Conservation (phyloP, 1,140 invertebrate species). For the Danaus melanippus region DNA sequence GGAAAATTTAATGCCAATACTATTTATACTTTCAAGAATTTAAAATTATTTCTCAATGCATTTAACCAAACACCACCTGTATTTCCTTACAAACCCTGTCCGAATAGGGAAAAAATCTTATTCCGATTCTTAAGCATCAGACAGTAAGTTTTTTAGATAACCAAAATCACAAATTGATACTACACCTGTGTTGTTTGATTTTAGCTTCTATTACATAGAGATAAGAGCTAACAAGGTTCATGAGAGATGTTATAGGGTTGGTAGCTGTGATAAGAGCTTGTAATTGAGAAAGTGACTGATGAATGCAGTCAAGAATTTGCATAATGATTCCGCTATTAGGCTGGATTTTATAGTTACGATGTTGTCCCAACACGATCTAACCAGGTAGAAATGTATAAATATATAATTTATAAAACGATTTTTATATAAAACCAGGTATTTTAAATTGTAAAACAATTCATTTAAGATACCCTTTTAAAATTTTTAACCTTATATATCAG, state of each 20-base stretch:
- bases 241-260: slow-evolving; percentile 25
- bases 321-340: slow-evolving; percentile 26
- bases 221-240: slow-evolving; percentile 15
- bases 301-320: slow-evolving; percentile 41
- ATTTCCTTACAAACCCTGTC: slow-evolving; percentile 17
- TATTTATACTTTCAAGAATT: not conserved
- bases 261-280: slow-evolving; percentile 47
- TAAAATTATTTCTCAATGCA: slow-evolving; percentile 5
- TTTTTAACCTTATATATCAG: too few relatives aligned
- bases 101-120: slow-evolving; percentile 34
- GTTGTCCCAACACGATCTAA: too few relatives aligned
- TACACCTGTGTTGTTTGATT: slow-evolving; percentile 17
- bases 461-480: too few relatives aligned
- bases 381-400: too few relatives aligned
- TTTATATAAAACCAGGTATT: too few relatives aligned
- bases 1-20: too few relatives aligned
- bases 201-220: slow-evolving; percentile 17
- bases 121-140: slow-evolving; percentile 42
- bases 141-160: slow-evolving; percentile 37
- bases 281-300: slow-evolving; percentile 57
- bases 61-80: not conserved
- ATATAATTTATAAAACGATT: too few relatives aligned
- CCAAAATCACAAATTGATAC: slow-evolving; percentile 23
- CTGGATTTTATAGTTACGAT: too few relatives aligned
- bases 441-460: too few relatives aligned